Evolutionary conservation across 2,888 invertebrate genomes (phyloP).

Genomic region (Caenorhabditis imperialis): DNA sequence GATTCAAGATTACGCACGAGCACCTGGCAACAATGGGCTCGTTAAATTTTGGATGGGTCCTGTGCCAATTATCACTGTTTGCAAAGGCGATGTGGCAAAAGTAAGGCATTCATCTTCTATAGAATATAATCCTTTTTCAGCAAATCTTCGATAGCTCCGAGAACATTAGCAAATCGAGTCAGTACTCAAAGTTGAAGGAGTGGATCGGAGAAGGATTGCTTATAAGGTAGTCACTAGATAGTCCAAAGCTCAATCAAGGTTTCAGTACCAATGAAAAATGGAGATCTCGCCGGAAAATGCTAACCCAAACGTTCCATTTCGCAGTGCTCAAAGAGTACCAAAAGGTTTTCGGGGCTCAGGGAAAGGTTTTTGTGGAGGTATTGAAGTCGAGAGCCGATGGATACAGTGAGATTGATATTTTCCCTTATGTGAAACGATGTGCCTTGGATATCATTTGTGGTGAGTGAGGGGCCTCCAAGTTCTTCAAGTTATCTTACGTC

Average conservation of each 20-base stretch:
- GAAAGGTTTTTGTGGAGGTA: slow-evolving; percentile 30
- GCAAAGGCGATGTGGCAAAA: slow-evolving; percentile 56
- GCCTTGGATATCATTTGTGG: slow-evolving; percentile 80
- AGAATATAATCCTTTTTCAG: slow-evolving; percentile 7
- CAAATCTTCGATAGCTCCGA: slow-evolving; percentile 73
- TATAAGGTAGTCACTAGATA: slow-evolving; percentile 74
- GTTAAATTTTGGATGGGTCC: slow-evolving; percentile 62
- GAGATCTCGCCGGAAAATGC: slow-evolving; percentile 79
- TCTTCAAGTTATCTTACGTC: slow-evolving; percentile 7
- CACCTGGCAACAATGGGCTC: slow-evolving; percentile 16
- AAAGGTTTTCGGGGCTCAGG: slow-evolving; percentile 57
- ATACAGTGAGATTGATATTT: slow-evolving; percentile 79
- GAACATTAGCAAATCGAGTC: slow-evolving; percentile 78
- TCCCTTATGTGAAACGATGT: slow-evolving; percentile 80
- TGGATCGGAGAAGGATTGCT: slow-evolving; percentile 81
- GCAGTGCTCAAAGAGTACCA: slow-evolving; percentile 80
- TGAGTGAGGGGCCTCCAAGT: slow-evolving; percentile 7
- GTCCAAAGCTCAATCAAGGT: no score
- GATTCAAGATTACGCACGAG: slow-evolving; percentile 10
- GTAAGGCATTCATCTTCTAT: slow-evolving; percentile 15
- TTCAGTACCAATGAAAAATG: slow-evolving; percentile 80
- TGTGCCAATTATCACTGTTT: slow-evolving; percentile 55
- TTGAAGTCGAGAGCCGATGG: slow-evolving; percentile 55
- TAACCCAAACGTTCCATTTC: slow-evolving; percentile 81
- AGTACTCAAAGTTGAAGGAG: slow-evolving; percentile 79